Evolutionary conservation across 2,113 vertebrate species (phyloP).

Genomic region (Lucifuga dentata): DNA sequence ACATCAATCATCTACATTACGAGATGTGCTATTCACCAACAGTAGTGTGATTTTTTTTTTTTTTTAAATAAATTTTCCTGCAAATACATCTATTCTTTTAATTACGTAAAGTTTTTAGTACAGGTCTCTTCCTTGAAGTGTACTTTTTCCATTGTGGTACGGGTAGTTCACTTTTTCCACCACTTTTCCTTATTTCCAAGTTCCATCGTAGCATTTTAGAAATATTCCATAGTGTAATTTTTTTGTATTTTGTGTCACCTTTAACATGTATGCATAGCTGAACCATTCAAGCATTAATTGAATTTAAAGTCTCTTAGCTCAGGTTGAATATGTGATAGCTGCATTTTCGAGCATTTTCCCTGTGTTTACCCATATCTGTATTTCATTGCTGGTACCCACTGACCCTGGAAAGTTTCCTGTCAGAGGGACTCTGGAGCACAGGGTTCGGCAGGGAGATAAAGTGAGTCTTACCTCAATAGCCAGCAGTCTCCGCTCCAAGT

Average conservation of each 20-base stretch:
- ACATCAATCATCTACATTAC: too few relatives aligned
- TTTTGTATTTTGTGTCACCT: not conserved
- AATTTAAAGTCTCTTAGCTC: too few relatives aligned
- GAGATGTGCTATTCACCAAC: too few relatives aligned
- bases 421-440: conserved; percentile 60
- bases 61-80: too few relatives aligned
- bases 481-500: conserved; percentile 83
- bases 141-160: too few relatives aligned
- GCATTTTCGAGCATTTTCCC: conserved; percentile 54
- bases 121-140: too few relatives aligned
- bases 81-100: too few relatives aligned
- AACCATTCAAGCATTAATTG: too few relatives aligned
- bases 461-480: conserved; percentile 84
- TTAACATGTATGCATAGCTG: not conserved
- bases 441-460: conserved; percentile 63
- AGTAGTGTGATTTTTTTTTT: too few relatives aligned
- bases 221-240: not conserved
- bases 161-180: too few relatives aligned
- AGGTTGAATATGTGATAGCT: too few relatives aligned
- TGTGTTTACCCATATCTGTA: conserved; percentile 67
- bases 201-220: not conserved
- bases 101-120: too few relatives aligned
- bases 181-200: not conserved
- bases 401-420: conserved; percentile 68
- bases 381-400: conserved; percentile 63